Percentiles rank a stretch among this genome's conserved stretches.
phyloP scores from a whole-genome alignment of 2,888 invertebrate genomes.

The Melanostoma scalare region DNA sequence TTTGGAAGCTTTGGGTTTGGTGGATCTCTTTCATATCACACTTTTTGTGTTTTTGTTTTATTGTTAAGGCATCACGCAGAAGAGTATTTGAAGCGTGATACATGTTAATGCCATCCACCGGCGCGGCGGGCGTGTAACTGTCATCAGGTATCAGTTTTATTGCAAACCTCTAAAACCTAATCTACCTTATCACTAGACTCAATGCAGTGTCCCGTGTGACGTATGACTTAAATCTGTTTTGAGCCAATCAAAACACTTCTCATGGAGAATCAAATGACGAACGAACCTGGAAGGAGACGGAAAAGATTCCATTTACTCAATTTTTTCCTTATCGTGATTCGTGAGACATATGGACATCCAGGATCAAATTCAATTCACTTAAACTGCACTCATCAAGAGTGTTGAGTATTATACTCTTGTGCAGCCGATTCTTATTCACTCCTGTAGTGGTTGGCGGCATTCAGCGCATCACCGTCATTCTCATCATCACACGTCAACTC shows the following conservation, averaged over 20 bases:
- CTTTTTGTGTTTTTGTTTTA: constrained; percentile 43
- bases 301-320: constrained; percentile 2
- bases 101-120: no score
- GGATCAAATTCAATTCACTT: constrained; percentile 37
- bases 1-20: constrained; percentile 36
- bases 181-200: no score
- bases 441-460: constrained; percentile 19
- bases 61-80: constrained; percentile 13
- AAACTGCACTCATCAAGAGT: constrained; percentile 48
- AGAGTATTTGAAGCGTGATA: neutral
- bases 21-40: constrained; percentile 50
- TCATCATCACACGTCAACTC: constrained; percentile 60
- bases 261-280: no score
- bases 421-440: constrained; percentile 38
- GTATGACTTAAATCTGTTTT: no score
- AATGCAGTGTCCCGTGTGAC: no score
- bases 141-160: no score
- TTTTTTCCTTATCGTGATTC: neutral
- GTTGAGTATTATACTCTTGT: constrained; percentile 36
- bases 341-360: constrained; percentile 5
- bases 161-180: no score
- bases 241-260: no score
- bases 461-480: constrained; percentile 29
- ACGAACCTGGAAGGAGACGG: no score
- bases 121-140: no score